Conservation (phyloP, 1,140 invertebrate species). For the Aphidius ervi region DNA sequence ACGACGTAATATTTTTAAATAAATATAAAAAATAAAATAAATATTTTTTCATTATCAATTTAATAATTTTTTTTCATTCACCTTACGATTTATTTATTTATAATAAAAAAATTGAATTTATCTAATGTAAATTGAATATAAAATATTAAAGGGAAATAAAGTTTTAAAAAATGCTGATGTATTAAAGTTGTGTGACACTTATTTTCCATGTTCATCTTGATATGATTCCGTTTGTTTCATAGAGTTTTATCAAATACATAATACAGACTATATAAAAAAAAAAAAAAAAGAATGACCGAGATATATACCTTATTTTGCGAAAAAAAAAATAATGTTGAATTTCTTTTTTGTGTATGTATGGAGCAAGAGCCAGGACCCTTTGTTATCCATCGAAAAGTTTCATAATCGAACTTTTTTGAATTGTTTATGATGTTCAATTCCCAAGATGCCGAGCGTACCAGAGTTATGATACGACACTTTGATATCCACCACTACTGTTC, state of each 20-base stretch:
- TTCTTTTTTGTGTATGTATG: no score
- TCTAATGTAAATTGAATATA: no score
- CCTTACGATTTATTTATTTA: no score
- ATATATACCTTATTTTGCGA: not conserved
- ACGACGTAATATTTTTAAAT: no score
- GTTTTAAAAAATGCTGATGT: conserved; percentile 26
- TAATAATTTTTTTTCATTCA: no score
- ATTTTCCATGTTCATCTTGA: conserved; percentile 24
- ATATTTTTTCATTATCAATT: no score
- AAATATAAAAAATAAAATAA: no score
- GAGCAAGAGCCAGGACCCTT: not conserved
- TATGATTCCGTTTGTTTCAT: not conserved
- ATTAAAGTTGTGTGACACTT: conserved; percentile 37
- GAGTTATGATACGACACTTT: conserved; percentile 23
- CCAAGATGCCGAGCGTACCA: conserved; percentile 1
- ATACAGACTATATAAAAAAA: conserved; percentile 27
- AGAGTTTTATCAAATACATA: not conserved
- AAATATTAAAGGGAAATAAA: no score
- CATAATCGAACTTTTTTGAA: conserved; percentile 51
- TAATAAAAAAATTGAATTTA: no score
- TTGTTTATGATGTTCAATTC: conserved; percentile 45
- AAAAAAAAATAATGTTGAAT: no score
- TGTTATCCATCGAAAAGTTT: conserved; percentile 41
- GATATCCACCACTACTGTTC: conserved; percentile 12
- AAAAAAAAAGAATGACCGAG: not conserved